A percentile compares a stretch with the other conserved stretches of the same genome.
Conservation (phyloP, 2,888 invertebrate genomes). For the Drosophila maculinotata region DNA sequence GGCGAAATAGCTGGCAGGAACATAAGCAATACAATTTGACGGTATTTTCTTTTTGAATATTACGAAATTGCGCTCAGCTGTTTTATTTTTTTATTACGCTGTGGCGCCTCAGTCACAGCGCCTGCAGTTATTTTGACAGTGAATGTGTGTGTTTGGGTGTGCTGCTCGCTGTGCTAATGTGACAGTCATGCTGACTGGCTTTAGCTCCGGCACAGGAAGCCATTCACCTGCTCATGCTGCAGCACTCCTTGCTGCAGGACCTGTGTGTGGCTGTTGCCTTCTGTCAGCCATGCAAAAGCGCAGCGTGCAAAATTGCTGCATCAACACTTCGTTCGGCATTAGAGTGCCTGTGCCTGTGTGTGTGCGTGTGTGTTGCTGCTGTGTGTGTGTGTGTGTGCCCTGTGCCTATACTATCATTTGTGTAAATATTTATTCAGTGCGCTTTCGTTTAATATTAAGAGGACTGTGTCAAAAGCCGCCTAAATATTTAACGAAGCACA, state of each 20-base stretch:
- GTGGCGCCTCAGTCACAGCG: slow-evolving; percentile 67
- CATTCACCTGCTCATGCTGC: slow-evolving; percentile 48
- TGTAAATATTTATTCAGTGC: slow-evolving; percentile 74
- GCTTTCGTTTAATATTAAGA: slow-evolving; percentile 75
- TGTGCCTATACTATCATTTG: slow-evolving; percentile 66
- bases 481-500: slow-evolving; percentile 75
- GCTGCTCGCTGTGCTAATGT: slow-evolving; percentile 69
- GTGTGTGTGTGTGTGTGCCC: slow-evolving; percentile 13
- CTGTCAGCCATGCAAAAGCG: slow-evolving; percentile 60
- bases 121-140: slow-evolving; percentile 68
- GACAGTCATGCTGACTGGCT: slow-evolving; percentile 77
- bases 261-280: slow-evolving; percentile 24
- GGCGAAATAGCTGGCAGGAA: slow-evolving; percentile 43
- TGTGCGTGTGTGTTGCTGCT: neutral
- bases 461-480: slow-evolving; percentile 76
- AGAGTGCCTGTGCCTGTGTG: slow-evolving; percentile 34
- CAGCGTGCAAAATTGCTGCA: slow-evolving; percentile 76
- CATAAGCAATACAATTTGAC: slow-evolving; percentile 47
- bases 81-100: slow-evolving; percentile 68
- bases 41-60: slow-evolving; percentile 18
- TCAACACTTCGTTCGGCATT: slow-evolving; percentile 78
- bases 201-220: slow-evolving; percentile 63
- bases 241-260: slow-evolving; percentile 26
- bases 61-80: slow-evolving; percentile 26
- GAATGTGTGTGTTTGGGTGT: slow-evolving; percentile 10